Evolutionary conservation across 2,888 invertebrate species (phyloP), one percentile per base, ranked within the genome.

Genomic region (Argynnis bischoffii): DNA sequence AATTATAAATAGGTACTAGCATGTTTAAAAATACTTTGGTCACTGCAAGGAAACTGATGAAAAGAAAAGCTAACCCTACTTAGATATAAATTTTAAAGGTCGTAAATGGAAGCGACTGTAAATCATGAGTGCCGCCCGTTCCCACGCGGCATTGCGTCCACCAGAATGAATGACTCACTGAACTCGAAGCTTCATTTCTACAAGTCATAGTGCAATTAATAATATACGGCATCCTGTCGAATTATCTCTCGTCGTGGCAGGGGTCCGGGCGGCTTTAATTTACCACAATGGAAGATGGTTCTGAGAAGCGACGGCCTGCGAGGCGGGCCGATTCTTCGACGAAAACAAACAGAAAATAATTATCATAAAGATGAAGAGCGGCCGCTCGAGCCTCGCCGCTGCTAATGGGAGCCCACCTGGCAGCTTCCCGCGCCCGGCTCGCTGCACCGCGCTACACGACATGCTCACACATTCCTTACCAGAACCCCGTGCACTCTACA

Each of bases 181-280:
- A 90, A 89, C 87, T 88, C 83, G 74, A 85, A 90, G 86, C 87
- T 89, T 85, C 88, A 89, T 92, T 92, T 92, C 92, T 90, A 92
- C 92, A 92, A 92, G 92, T 92, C 92, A 92, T 92, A 92, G 92
- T 92, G 91, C 92, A 92, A 92, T 92, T 92, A 92, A 92, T 92
- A 92, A 92, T 92, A 90, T 90, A 90, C 90, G 92, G 92, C 91
- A 90, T 92, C 92, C 92, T 92, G 92, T 92, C 91, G 92, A 92
- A 92, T 92, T 92, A 92, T 91, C 91, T 92, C 89, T 87, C 89
- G 83, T 83, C 92, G 89, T 86, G 90, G 91, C 90, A 90, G 92
- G 91, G 92, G 91, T 90, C 90, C 92, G 85, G 87, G 86, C 92
- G 90, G 91, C 90, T 91, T 90, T 91, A 91, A 91, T 91, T 91